phyloP scores from a whole-genome alignment of 2,113 vertebrate species.

The Crotophaga sulcirostris region DNA sequence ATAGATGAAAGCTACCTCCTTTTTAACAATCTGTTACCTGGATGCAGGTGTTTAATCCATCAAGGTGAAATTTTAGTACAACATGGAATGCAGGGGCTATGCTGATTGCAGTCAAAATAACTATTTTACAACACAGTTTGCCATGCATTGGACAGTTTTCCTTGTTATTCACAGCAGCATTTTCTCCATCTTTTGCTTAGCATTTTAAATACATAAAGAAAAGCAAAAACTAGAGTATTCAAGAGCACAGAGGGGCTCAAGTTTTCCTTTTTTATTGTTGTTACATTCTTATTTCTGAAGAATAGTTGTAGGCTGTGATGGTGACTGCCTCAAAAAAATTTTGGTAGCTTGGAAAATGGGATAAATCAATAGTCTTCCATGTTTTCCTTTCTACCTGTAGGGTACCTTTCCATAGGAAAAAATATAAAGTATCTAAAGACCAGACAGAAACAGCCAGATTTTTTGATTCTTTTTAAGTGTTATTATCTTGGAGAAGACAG shows the following conservation, averaged over 20 bases:
- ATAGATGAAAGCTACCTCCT: conserved; percentile 13
- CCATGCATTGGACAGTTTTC: not conserved
- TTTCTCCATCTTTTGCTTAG: not conserved
- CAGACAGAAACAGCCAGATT: not conserved
- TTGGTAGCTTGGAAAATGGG: not conserved
- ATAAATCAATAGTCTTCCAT: not conserved
- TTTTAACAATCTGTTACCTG: not conserved
- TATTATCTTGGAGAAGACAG: not conserved
- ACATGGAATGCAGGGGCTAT: not conserved
- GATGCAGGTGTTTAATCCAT: not conserved
- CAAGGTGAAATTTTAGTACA: not conserved
- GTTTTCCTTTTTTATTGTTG: not conserved
- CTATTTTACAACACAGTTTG: not conserved
- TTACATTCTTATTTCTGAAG: not conserved
- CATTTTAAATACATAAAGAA: not conserved
- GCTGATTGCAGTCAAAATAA: not conserved
- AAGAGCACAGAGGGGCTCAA: not conserved
- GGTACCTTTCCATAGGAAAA: not conserved
- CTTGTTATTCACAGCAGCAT: not conserved
- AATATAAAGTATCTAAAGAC: not conserved
- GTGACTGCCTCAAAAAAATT: not conserved
- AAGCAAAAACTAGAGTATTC: not conserved
- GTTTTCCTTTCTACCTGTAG: not conserved
- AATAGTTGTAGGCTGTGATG: not conserved
- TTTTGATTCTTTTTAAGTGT: not conserved